Percentiles rank a stretch among this genome's conserved stretches.
Conservation (phyloP, 2,113 vertebrate genomes). For the Phocoena sinus region DNA sequence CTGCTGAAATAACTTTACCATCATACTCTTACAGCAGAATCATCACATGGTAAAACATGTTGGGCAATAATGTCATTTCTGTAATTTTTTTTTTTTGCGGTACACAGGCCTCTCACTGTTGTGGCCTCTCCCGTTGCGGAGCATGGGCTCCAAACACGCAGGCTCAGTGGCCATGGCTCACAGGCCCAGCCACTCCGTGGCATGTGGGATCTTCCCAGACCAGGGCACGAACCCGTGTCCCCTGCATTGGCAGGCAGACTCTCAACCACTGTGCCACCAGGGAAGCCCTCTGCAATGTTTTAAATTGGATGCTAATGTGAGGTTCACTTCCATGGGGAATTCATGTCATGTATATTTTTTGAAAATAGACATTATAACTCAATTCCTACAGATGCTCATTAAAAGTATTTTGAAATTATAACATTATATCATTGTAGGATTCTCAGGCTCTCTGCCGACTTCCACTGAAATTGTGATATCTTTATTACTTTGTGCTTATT, state of each 20-base stretch:
- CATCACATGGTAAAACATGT: slow-evolving; percentile 65
- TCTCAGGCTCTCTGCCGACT: slow-evolving; percentile 42
- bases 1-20: slow-evolving; percentile 46
- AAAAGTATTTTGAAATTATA: slow-evolving; percentile 66
- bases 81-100: background rate
- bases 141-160: no score
- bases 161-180: no score
- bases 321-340: slow-evolving; percentile 43
- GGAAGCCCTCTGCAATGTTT: slow-evolving; percentile 20
- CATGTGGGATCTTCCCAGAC: no score
- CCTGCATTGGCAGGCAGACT: no score
- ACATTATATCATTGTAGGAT: slow-evolving; percentile 49
- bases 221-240: no score
- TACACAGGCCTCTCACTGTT: no score
- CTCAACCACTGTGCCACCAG: no score
- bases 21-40: slow-evolving; percentile 51
- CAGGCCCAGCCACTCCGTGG: no score
- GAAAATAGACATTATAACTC: slow-evolving; percentile 54
- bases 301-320: slow-evolving; percentile 55
- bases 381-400: slow-evolving; percentile 64
- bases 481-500: slow-evolving; percentile 65
- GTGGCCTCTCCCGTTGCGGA: no score
- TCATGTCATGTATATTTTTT: slow-evolving; percentile 56
- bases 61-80: slow-evolving; percentile 54
- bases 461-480: slow-evolving; percentile 49